Base-by-base conservation (phyloP, 2,113 vertebrate species). In the Percina caprodes region DNA sequence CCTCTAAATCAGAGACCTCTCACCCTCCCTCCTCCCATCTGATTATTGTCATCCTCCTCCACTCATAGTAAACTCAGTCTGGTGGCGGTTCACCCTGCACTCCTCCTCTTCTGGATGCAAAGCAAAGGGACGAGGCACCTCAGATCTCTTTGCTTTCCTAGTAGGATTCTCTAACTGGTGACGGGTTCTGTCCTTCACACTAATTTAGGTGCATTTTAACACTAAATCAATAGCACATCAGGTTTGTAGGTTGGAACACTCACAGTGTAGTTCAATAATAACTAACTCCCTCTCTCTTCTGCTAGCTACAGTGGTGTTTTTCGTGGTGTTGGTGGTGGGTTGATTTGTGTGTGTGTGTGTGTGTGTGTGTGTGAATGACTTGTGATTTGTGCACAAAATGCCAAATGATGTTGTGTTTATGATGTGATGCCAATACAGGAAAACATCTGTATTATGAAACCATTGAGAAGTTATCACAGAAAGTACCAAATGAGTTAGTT, bases 181-280 rank as follows among this genome's bases (percentile, higher is more conserved):
- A 90, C 80, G 90, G 83, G 79, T 87, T 92, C 90, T 93, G 73
- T 94, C 72, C 80, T 94, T 94, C 82, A 84, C 78, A 94, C 95
- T 95, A 93, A 95, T 92, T 71, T 93, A 94, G 92, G 87, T 80
- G 85, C 94, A 93, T 90, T 91, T 91, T 95, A 95, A 95, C 93
- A 88, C 75, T 59, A 24, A 87, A 87, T 83, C 89, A 90, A 88
- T 87, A 39, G 70, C 87, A 92, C 86, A 82, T 85, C 65, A 69
- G 72, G 84, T 73, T 71, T 1, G 39, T 88, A 82, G 74, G 73
- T 86, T 19, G 56, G 82, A 84, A 84, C 73, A 91, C 91, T 93
- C 91, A 88, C 88, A 59, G 89, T n/a, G 39, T 90, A 92, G 89
- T 63, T 58, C 83, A 91, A 91, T 95, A 94, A 91, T 91, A 80